Evolutionary conservation across 2,797 vertebrate genomes (phyloP).

Genomic region (Coracias cyanogaster): DNA sequence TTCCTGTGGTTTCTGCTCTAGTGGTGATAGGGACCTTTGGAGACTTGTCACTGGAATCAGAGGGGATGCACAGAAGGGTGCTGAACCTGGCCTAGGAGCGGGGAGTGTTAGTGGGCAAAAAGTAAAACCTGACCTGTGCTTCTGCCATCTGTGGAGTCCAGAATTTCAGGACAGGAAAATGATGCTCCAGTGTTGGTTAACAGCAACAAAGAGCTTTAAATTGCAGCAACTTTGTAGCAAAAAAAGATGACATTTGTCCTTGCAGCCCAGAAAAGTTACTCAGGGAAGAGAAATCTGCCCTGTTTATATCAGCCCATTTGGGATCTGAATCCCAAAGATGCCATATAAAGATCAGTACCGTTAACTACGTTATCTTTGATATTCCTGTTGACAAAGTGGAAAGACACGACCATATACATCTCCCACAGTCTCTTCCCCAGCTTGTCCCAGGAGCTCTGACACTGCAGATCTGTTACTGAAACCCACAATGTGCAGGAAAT

Average conservation of each 20-base stretch:
- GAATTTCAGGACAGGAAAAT: background rate
- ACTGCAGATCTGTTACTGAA: background rate
- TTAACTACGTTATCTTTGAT: background rate
- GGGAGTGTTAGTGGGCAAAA: background rate
- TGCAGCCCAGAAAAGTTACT: background rate
- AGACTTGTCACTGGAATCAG: background rate
- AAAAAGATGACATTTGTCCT: background rate
- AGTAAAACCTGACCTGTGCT: background rate
- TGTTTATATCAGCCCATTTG: background rate
- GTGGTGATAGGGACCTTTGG: background rate
- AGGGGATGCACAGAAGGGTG: background rate
- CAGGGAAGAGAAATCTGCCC: background rate
- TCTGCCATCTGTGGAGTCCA: background rate
- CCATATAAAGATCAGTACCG: background rate
- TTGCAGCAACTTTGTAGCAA: background rate
- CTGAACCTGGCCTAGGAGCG: background rate
- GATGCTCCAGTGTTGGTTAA: background rate
- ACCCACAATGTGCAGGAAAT: slow-evolving; percentile 15
- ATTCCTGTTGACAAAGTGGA: background rate
- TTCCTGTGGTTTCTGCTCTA: background rate
- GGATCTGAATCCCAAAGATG: background rate
- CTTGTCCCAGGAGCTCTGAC: slow-evolving; percentile 28
- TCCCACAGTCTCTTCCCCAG: slow-evolving; percentile 13
- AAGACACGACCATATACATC: background rate
- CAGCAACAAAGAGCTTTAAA: background rate